Evolutionary conservation across 2,113 vertebrate genomes (phyloP).

Genomic region (Leptobrachium ailaonicum): DNA sequence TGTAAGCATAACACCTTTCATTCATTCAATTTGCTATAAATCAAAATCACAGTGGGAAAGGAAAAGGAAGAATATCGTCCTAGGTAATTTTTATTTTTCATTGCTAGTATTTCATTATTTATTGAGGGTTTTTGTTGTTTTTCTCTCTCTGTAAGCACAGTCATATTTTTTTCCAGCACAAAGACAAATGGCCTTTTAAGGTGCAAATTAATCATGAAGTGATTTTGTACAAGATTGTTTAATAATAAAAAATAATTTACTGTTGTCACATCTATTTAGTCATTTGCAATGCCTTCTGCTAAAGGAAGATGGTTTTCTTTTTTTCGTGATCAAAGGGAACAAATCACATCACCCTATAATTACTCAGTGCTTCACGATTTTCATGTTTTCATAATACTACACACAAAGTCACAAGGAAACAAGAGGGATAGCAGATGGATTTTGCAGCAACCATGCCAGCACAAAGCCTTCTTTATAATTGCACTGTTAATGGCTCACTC

Average conservation of each 20-base stretch:
- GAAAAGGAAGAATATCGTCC: conserved; percentile 6
- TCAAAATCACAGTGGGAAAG: conserved; percentile 31
- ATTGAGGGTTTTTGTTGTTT: too few relatives aligned
- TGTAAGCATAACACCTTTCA: conserved; percentile 39
- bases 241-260: too few relatives aligned
- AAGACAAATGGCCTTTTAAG: too few relatives aligned
- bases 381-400: conserved; percentile 33
- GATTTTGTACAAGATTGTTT: too few relatives aligned
- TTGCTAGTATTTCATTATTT: too few relatives aligned
- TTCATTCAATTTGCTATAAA: conserved; percentile 42
- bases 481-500: neutral
- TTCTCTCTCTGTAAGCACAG: too few relatives aligned
- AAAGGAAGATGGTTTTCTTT: conserved; percentile 1
- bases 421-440: conserved; percentile 38
- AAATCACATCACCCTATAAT: conserved; percentile 36
- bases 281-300: conserved; percentile 35
- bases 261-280: neutral
- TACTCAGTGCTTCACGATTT: conserved; percentile 31
- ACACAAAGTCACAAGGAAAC: conserved; percentile 33
- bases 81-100: neutral
- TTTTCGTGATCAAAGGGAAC: conserved; percentile 32
- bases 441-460: conserved; percentile 12
- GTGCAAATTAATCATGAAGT: too few relatives aligned
- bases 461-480: conserved; percentile 15
- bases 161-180: too few relatives aligned